These are phyloP conservation scores for Heteromyza rotundicornis DNA, from an alignment of 2,888 invertebrate genomes.

Conservation along the genomic window DNA sequence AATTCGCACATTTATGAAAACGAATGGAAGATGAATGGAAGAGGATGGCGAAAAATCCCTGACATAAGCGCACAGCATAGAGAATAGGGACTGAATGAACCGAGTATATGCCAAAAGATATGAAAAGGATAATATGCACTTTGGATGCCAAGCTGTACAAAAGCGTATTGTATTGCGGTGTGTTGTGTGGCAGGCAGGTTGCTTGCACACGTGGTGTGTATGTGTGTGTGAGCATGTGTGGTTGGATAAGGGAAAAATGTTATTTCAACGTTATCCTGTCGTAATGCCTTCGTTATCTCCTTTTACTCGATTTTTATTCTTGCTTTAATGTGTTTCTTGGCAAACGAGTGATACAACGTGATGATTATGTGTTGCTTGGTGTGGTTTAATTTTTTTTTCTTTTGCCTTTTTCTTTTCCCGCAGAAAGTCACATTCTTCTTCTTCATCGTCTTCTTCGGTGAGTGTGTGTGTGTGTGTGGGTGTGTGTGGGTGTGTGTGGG, in stretches of 20 bases:
- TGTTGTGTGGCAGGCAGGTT: background rate
- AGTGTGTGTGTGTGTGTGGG: conserved; percentile 25
- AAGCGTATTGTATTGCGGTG: background rate
- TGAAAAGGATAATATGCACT: conserved; percentile 38
- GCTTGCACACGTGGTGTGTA: background rate
- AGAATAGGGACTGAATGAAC: conserved; percentile 11
- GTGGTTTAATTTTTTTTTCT: too few relatives aligned
- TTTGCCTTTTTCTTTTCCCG: too few relatives aligned
- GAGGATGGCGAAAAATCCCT: too few relatives aligned
- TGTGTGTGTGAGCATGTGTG: conserved; percentile 5
- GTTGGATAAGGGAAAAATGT: conserved; percentile 44
- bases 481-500: conserved; percentile 29
- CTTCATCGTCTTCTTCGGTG: background rate
- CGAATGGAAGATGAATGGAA: too few relatives aligned
- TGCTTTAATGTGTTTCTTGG: background rate
- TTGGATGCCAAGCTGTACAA: conserved; percentile 33
- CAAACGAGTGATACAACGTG: conserved; percentile 1
- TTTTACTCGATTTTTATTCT: conserved; percentile 39
- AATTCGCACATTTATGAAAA: conserved; percentile 42
- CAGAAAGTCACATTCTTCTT: too few relatives aligned
- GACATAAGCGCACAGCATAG: background rate
- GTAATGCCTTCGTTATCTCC: conserved; percentile 50
- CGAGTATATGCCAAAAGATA: background rate
- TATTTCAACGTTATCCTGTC: conserved; percentile 51
- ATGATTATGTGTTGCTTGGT: too few relatives aligned